Conservation (phyloP, 2,113 vertebrate genomes). For the Motacilla alba region DNA sequence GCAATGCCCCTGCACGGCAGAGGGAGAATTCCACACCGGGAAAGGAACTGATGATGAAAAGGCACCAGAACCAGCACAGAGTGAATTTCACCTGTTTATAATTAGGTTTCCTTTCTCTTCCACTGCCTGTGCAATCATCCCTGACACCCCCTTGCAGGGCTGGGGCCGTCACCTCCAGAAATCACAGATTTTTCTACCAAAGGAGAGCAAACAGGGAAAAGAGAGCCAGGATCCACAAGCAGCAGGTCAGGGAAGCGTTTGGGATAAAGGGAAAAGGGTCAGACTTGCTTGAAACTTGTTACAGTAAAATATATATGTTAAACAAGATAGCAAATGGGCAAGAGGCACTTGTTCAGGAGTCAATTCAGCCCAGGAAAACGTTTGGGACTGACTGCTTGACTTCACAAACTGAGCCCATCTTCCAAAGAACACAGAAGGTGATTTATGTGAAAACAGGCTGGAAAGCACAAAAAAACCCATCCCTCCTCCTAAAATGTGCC, state of each 20-base stretch:
- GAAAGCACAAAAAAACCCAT: background rate
- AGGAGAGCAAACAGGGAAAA: background rate
- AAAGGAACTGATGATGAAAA: background rate
- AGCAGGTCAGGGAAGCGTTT: background rate
- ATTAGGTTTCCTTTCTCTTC: background rate
- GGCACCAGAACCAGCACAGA: background rate
- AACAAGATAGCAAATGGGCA: background rate
- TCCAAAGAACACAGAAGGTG: background rate
- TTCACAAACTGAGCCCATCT: background rate
- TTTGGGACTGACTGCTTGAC: background rate
- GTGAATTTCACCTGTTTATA: background rate
- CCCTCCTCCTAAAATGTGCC: background rate
- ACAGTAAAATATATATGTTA: background rate
- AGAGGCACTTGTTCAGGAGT: background rate
- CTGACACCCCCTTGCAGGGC: background rate
- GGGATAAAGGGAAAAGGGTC: background rate
- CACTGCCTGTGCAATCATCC: background rate
- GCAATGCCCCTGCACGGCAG: background rate
- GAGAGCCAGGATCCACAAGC: background rate
- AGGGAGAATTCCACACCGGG: background rate
- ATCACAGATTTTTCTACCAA: background rate
- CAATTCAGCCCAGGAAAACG: background rate
- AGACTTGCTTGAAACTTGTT: background rate
- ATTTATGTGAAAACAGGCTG: background rate
- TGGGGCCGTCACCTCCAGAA: background rate